Evolutionary conservation across 2,888 invertebrate genomes (phyloP).

Genomic region (Chaitophorus viminalis): DNA sequence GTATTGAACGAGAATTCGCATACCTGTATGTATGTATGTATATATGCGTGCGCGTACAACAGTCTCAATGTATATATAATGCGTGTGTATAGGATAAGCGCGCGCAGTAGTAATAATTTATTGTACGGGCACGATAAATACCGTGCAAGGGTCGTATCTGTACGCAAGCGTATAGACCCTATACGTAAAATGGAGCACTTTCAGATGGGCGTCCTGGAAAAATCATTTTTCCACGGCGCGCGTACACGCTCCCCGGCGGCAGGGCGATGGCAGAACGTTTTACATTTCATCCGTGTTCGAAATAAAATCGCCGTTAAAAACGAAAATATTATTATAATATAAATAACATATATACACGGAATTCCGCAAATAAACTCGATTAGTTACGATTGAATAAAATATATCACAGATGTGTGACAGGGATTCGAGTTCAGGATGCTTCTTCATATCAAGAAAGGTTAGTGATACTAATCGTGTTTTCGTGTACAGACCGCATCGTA

Average conservation of each 20-base stretch:
- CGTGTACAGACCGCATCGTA: neutral
- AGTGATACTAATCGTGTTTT: slow-evolving; percentile 19
- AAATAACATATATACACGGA: too few species aligned
- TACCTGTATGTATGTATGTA: neutral
- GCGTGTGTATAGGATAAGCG: too few species aligned
- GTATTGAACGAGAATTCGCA: neutral
- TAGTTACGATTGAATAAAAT: neutral
- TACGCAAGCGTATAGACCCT: slow-evolving; percentile 52
- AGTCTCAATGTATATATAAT: neutral
- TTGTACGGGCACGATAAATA: slow-evolving; percentile 51
- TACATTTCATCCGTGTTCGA: neutral
- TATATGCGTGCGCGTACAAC: neutral
- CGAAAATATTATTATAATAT: neutral
- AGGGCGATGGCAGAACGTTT: slow-evolving; percentile 44
- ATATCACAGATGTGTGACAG: slow-evolving; percentile 74
- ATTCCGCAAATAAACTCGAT: neutral
- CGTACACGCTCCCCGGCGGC: slow-evolving; percentile 52
- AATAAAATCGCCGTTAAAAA: neutral
- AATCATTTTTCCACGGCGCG: slow-evolving; percentile 59
- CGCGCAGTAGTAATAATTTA: slow-evolving; percentile 27
- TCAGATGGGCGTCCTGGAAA: slow-evolving; percentile 60
- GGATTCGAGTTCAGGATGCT: slow-evolving; percentile 76
- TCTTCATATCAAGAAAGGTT: slow-evolving; percentile 74
- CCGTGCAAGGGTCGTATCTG: slow-evolving; percentile 25
- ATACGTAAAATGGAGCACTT: slow-evolving; percentile 33